Evolutionary conservation across 2,113 vertebrate species (phyloP).

Genomic region (Psilopogon haemacephalus): DNA sequence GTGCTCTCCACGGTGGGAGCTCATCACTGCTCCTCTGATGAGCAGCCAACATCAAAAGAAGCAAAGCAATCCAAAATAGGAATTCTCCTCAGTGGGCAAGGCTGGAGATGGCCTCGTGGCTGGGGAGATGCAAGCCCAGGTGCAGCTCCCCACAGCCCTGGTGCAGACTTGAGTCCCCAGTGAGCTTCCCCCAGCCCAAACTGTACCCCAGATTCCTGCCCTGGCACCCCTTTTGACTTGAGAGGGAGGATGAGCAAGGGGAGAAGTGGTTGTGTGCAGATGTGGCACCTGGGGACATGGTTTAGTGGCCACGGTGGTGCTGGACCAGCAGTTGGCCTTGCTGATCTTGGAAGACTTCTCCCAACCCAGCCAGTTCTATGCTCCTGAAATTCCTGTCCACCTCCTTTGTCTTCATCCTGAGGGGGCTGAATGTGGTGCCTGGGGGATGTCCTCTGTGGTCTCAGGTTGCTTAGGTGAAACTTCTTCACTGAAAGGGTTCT

Average conservation of each 20-base stretch:
- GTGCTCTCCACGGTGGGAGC: neutral
- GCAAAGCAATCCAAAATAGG: neutral
- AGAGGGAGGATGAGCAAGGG: neutral
- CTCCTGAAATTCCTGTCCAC: neutral
- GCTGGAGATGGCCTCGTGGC: neutral
- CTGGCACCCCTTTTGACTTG: neutral
- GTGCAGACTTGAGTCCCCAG: neutral
- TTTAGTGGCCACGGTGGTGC: too few relatives aligned
- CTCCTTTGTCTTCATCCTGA: neutral
- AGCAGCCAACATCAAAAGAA: neutral
- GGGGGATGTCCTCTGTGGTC: neutral
- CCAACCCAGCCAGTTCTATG: too few relatives aligned
- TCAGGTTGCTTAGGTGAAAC: too few relatives aligned
- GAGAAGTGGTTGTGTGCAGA: neutral
- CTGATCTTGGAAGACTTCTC: too few relatives aligned
- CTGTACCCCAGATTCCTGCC: neutral
- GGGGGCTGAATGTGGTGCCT: neutral
- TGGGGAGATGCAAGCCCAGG: accelerated
- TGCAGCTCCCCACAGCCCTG: accelerated
- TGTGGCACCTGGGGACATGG: too few relatives aligned
- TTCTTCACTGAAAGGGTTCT: too few relatives aligned
- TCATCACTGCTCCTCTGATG: neutral
- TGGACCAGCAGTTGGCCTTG: too few relatives aligned
- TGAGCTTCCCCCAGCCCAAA: too few relatives aligned
- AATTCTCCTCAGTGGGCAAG: neutral